phyloP scores from a whole-genome alignment of 2,888 invertebrate species.

The Trissoscelio sp. region DNA sequence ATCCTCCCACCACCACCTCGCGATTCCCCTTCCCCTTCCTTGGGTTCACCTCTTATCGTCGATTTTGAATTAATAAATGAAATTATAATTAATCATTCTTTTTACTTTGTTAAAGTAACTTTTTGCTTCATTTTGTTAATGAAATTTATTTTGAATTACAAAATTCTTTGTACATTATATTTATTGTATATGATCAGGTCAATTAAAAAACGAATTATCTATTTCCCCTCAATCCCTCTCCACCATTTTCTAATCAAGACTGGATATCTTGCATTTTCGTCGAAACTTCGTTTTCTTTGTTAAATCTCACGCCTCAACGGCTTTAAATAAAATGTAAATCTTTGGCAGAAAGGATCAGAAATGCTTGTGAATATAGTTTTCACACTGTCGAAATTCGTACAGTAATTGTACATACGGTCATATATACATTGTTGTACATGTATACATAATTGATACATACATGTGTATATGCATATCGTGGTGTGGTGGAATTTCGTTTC shows the following conservation, averaged over 20 bases:
- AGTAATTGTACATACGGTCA: not conserved
- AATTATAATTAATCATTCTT: too few species aligned
- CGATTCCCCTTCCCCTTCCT: slow-evolving; percentile 81
- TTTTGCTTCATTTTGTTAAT: not conserved
- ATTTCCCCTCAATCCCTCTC: not conserved
- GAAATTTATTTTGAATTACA: too few species aligned
- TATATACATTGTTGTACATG: not conserved
- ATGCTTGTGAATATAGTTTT: too few species aligned
- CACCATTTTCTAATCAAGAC: not conserved
- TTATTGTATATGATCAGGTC: slow-evolving; percentile 5
- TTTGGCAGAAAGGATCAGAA: not conserved
- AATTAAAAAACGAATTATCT: not conserved
- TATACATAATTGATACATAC: too few species aligned
- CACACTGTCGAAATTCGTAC: too few species aligned
- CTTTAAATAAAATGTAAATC: not conserved
- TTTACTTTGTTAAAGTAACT: too few species aligned
- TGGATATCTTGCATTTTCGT: not conserved
- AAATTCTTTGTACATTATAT: not conserved
- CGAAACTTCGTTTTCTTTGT: not conserved
- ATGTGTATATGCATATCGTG: too few species aligned
- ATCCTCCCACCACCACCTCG: slow-evolving; percentile 75
- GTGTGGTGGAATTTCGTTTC: not conserved
- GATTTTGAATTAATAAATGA: too few species aligned
- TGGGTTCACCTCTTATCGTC: slow-evolving; percentile 79
- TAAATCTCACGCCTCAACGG: not conserved